Percentiles rank a stretch among this genome's conserved stretches.
Evolutionary conservation across 2,888 invertebrate genomes (phyloP).

Genomic region (Platycheirus rosarum): DNA sequence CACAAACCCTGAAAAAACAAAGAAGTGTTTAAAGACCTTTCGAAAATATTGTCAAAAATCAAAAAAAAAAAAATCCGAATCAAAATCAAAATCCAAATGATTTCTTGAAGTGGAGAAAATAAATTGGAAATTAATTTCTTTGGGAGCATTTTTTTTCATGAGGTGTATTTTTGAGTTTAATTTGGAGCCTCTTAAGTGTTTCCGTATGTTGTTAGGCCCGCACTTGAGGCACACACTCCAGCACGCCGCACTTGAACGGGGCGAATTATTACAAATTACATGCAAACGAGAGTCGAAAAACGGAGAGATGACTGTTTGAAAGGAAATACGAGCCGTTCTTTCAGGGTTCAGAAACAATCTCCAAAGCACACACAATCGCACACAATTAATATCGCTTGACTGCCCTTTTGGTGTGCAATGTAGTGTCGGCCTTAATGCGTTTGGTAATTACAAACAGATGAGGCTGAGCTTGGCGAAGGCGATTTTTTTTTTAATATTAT

Average conservation of each 20-base stretch:
- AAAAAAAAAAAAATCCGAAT: too few species aligned
- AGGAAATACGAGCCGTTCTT: neutral
- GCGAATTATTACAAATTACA: slow-evolving; percentile 71
- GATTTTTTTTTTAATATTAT: slow-evolving; percentile 69
- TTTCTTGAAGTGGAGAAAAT: slow-evolving; percentile 20
- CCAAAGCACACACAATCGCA: slow-evolving; percentile 18
- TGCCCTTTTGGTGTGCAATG: slow-evolving; percentile 50
- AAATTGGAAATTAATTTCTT: slow-evolving; percentile 59
- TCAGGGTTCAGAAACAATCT: neutral
- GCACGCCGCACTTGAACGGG: slow-evolving; percentile 50
- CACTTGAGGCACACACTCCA: slow-evolving; percentile 62
- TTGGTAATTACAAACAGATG: slow-evolving; percentile 74
- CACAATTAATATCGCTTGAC: slow-evolving; percentile 27
- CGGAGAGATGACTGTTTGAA: too few species aligned
- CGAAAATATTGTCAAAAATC: slow-evolving; percentile 24
- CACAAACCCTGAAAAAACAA: neutral
- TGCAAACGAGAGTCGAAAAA: slow-evolving; percentile 60
- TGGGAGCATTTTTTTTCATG: too few species aligned
- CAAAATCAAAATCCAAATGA: slow-evolving; percentile 22
- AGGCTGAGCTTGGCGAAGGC: slow-evolving; percentile 44
- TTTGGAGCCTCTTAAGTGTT: slow-evolving; percentile 52
- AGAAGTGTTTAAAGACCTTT: slow-evolving; percentile 4
- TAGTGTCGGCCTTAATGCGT: slow-evolving; percentile 71
- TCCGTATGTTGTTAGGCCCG: slow-evolving; percentile 54
- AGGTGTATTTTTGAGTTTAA: neutral